Conservation (phyloP, 2,797 vertebrate genomes). For the Telmatherina bonti region DNA sequence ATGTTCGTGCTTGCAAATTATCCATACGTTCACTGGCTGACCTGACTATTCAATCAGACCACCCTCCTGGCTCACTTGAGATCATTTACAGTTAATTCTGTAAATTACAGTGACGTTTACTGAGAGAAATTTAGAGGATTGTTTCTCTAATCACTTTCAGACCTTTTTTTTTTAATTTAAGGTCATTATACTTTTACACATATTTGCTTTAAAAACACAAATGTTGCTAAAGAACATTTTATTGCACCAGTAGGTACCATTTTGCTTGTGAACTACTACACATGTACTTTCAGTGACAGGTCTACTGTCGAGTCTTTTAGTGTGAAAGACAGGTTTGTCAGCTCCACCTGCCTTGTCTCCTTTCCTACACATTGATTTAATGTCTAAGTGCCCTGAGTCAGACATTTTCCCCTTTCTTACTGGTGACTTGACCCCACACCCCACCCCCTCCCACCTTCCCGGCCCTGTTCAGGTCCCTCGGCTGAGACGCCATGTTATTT, state of each 20-base stretch:
- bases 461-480: slow-evolving; percentile 50
- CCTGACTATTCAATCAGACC: background rate
- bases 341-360: slow-evolving; percentile 64
- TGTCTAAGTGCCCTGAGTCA: slow-evolving; percentile 42
- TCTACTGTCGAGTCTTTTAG: slow-evolving; percentile 49
- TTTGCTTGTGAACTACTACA: too few relatives aligned
- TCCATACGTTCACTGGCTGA: background rate
- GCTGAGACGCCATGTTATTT: slow-evolving; percentile 69
- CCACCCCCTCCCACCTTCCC: slow-evolving; percentile 38
- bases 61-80: background rate
- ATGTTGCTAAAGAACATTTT: background rate
- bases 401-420: slow-evolving; percentile 58
- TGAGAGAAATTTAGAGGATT: background rate
- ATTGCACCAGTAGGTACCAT: slow-evolving; percentile 18
- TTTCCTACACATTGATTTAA: slow-evolving; percentile 55
- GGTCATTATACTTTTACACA: background rate
- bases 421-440: slow-evolving; percentile 61
- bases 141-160: background rate
- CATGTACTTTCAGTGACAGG: slow-evolving; percentile 54
- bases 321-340: slow-evolving; percentile 60
- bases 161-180: background rate
- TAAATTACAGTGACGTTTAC: background rate
- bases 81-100: background rate
- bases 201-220: background rate
- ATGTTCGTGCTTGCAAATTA: background rate